Base-by-base conservation (phyloP, 2,888 invertebrate species). In the Eutolmus rufibarbis region DNA sequence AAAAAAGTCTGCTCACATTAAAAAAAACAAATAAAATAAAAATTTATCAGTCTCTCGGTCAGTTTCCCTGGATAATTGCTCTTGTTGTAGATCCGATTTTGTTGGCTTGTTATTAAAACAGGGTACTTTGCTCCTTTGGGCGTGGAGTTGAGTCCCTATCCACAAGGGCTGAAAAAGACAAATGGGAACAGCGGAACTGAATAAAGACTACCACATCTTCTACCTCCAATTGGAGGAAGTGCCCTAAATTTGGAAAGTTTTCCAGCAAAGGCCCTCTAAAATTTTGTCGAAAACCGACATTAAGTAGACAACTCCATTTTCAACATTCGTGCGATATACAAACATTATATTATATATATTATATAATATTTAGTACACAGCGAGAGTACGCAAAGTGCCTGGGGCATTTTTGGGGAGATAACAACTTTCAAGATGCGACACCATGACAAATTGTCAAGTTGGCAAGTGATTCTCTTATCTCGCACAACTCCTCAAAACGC, bases 401-500 rank as follows among this genome's bases (percentile, higher is more conserved):
- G 66, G 66, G 40, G 85, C 74, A 66, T 74, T 85, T 46, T 56
- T 19, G 5, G 16, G 23, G 14, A 66, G 85, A 85, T 85, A 85
- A 85, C 57, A 85, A 85, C 19, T 74, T 85, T 56, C 74, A 74
- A 85, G 74, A 66, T 56, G 85, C 66, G 85, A 66, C 85, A 85
- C 74, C 40, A 23, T 85, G 85, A 85, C 85, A 85, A 85, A 85
- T 85, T 85, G 85, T 85, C 85, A 85, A 74, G 66, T 43, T 85
- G 66, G 85, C 40, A 74, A 82, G 57, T 57, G 82, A 85, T 85
- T 74, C 85, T 85, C 85, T 85, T 85, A 85, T 85, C 85, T 34
- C 16, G 66, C 51, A n/a, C 51, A 51, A n/a, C 85, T 34, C 43
- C 51, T 85, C 74, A 74, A 43, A 85, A 85, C 37, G 66, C 66